Evolutionary conservation across 2,888 invertebrate genomes (phyloP).

Genomic region (Diaprepes abbreviatus): DNA sequence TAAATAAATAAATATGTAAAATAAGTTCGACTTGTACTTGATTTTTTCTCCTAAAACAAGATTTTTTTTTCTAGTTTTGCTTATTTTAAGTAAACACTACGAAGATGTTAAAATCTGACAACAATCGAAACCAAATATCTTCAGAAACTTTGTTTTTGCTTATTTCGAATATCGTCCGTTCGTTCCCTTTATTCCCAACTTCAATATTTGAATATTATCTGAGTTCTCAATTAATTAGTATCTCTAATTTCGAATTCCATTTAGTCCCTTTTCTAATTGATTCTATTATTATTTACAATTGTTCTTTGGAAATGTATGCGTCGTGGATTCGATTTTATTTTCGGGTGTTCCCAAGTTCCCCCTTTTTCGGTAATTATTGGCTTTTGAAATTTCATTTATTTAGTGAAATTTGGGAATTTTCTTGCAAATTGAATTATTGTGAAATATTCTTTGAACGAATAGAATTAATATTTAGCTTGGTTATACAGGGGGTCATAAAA

Average conservation of each 20-base stretch:
- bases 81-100: too few relatives aligned
- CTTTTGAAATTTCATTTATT: background rate
- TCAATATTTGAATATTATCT: slow-evolving; percentile 60
- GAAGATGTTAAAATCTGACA: background rate
- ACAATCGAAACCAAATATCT: slow-evolving; percentile 31
- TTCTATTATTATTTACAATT: slow-evolving; percentile 61
- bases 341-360: slow-evolving; percentile 25
- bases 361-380: slow-evolving; percentile 4
- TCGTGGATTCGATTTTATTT: slow-evolving; percentile 44
- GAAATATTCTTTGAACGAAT: background rate
- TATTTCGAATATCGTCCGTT: slow-evolving; percentile 37
- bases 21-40: too few relatives aligned
- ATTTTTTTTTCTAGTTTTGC: too few relatives aligned
- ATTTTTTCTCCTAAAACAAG: too few relatives aligned
- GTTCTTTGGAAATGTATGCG: slow-evolving; percentile 53
- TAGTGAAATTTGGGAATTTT: background rate
- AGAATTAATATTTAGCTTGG: background rate
- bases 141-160: slow-evolving; percentile 43
- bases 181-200: slow-evolving; percentile 32
- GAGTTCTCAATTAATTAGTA: slow-evolving; percentile 65
- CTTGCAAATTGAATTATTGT: background rate
- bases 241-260: slow-evolving; percentile 63
- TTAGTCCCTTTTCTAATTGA: slow-evolving; percentile 63
- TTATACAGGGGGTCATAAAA: too few relatives aligned
- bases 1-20: too few relatives aligned